Evolutionary conservation across 2,888 invertebrate genomes (phyloP).

Genomic region (Emesis furor): DNA sequence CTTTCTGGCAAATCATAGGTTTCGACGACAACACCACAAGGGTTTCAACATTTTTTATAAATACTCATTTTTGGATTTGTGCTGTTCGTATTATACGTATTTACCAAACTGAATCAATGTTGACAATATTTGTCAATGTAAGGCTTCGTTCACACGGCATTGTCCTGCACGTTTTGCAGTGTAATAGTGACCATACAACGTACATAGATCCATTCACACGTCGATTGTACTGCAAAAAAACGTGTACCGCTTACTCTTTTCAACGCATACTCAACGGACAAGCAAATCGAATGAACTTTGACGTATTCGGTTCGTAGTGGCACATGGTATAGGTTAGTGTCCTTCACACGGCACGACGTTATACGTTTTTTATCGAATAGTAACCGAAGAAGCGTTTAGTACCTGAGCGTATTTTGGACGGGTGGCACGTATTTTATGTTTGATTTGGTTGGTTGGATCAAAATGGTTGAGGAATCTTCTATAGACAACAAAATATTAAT

Average conservation of each 20-base stretch:
- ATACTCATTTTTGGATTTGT: too few species aligned
- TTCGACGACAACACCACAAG: too few species aligned
- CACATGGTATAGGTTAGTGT: conserved; percentile 57
- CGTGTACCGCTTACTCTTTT: conserved; percentile 28
- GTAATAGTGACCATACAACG: conserved; percentile 60
- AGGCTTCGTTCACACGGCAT: conserved; percentile 42
- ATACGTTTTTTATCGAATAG: conserved; percentile 56
- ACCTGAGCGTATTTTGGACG: conserved; percentile 58
- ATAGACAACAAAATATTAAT: too few species aligned
- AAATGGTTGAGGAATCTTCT: conserved; percentile 35
- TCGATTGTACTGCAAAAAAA: conserved; percentile 40
- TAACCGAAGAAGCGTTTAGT: conserved; percentile 52
- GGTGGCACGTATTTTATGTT: conserved; percentile 64
- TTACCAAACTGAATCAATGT: too few species aligned
- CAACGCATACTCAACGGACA: conserved; percentile 55
- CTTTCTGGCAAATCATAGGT: too few species aligned
- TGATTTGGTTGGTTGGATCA: conserved; percentile 50
- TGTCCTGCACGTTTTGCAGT: conserved; percentile 64
- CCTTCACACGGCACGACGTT: conserved; percentile 61
- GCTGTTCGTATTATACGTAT: too few species aligned
- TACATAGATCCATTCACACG: conserved; percentile 60
- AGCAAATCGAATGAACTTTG: conserved; percentile 74
- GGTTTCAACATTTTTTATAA: too few species aligned
- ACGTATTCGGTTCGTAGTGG: conserved; percentile 69
- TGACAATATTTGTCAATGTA: too few species aligned